These are phyloP conservation scores for Exocentrus adspersus DNA, from an alignment of 2,888 invertebrate species.

Conservation along the genomic window DNA sequence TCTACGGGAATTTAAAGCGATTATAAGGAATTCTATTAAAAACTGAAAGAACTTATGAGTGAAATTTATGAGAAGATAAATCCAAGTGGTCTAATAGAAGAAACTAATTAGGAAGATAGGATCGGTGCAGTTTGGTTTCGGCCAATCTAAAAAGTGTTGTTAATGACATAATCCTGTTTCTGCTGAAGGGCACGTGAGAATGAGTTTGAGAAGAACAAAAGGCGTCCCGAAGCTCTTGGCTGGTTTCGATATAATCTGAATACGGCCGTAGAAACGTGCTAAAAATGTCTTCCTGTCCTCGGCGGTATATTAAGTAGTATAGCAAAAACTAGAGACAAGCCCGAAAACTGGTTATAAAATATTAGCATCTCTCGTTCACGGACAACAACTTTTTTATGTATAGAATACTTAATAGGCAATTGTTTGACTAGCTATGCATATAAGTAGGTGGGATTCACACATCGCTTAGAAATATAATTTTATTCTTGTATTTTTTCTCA, in stretches of 20 bases:
- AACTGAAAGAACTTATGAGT: too few species aligned
- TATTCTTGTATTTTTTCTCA: constrained; percentile 17
- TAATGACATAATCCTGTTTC: too few species aligned
- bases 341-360: constrained; percentile 52
- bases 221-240: too few species aligned
- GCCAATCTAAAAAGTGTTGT: too few species aligned
- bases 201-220: too few species aligned
- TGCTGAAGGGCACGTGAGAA: too few species aligned
- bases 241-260: background rate
- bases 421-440: constrained; percentile 36
- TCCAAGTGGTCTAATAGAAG: too few species aligned
- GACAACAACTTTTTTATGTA: constrained; percentile 54
- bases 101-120: too few species aligned
- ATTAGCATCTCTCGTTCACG: constrained; percentile 55
- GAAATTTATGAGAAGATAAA: too few species aligned
- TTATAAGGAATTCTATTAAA: too few species aligned
- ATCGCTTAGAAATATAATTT: constrained; percentile 21
- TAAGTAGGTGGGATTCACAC: constrained; percentile 25
- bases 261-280: constrained; percentile 2
- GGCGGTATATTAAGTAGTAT: constrained; percentile 21
- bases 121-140: too few species aligned
- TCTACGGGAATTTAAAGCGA: too few species aligned
- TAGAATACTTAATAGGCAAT: constrained; percentile 43
- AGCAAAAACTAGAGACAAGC: constrained; percentile 24
- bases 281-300: constrained; percentile 10